These are phyloP conservation scores for Pteromalus puparum DNA, from an alignment of 1,140 invertebrate species.

Conservation along the genomic window DNA sequence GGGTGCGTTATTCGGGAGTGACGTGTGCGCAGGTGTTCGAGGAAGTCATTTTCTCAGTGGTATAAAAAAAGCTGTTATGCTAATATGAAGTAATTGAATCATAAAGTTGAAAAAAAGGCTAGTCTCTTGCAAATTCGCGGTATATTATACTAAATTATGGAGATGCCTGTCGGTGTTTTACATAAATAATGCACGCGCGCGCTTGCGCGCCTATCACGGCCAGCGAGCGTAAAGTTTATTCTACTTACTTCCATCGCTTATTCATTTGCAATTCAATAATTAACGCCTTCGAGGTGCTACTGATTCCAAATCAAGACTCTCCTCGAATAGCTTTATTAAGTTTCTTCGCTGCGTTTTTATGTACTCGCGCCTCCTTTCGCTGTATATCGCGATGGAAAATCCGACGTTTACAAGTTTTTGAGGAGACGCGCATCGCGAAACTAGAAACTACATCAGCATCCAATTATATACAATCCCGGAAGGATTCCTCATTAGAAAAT, in stretches of 20 bases:
- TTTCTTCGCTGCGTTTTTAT: too few relatives aligned
- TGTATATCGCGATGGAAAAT: background rate
- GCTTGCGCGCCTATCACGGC: too few relatives aligned
- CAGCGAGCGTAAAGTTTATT: constrained; percentile 20
- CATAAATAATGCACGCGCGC: background rate
- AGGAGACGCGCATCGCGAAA: background rate
- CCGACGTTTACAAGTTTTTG: background rate
- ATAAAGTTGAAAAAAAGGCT: constrained; percentile 16
- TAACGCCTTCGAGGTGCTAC: background rate
- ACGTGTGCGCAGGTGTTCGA: too few relatives aligned
- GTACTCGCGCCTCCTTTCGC: too few relatives aligned
- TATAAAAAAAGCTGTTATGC: too few relatives aligned
- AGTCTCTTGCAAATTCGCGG: background rate
- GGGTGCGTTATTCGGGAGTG: too few relatives aligned
- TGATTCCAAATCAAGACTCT: too few relatives aligned
- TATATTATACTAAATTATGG: background rate
- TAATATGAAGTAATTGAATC: background rate
- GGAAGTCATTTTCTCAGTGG: too few relatives aligned
- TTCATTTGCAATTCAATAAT: constrained; percentile 9
- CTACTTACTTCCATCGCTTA: background rate
- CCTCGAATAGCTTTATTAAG: constrained; percentile 11
- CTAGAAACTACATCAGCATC: background rate
- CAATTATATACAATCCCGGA: background rate
- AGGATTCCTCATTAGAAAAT: background rate
- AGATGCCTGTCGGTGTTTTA: background rate